phyloP scores from a whole-genome alignment of 2,888 invertebrate species.

The Yponomeuta malinellus region DNA sequence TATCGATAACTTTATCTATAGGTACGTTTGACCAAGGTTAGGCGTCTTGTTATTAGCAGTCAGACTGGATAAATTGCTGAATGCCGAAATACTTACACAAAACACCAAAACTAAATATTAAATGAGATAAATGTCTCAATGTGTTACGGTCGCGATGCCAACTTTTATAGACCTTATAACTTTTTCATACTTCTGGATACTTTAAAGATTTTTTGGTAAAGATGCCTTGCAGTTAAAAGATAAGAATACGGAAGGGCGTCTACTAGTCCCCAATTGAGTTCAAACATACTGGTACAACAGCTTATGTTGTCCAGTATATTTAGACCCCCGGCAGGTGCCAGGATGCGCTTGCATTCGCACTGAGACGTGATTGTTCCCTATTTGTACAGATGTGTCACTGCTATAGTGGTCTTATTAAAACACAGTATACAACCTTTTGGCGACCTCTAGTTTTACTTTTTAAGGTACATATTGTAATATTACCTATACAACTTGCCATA shows the following conservation, averaged over 20 bases:
- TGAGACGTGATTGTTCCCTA: constrained; percentile 39
- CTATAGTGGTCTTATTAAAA: constrained; percentile 6
- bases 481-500: no score
- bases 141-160: no score
- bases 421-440: no score
- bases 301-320: neutral
- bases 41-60: neutral
- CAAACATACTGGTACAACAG: neutral
- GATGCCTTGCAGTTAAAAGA: no score
- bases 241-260: neutral
- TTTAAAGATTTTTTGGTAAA: no score
- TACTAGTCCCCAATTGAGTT: neutral
- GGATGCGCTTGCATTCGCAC: constrained; percentile 6
- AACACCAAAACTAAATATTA: no score
- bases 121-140: no score
- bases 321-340: constrained; percentile 1
- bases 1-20: neutral
- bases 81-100: no score
- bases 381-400: constrained; percentile 56
- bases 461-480: no score
- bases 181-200: no score
- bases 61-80: neutral
- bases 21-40: neutral
- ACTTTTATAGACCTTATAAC: no score
- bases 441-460: no score